Conservation (phyloP, 2,113 vertebrate genomes). For the Seriola quinqueradiata region DNA sequence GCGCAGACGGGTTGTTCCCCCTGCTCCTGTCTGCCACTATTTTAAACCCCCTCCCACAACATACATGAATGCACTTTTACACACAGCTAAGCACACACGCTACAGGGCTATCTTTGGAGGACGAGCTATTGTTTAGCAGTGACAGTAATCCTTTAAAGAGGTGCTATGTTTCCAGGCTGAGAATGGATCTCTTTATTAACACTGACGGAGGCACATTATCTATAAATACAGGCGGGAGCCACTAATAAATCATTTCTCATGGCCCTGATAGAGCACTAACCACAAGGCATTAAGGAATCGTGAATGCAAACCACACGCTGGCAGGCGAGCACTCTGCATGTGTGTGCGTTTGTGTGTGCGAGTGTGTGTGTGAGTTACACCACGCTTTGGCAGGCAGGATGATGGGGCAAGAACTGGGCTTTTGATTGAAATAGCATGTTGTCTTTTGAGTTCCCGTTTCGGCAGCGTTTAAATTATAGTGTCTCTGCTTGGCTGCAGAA, state of each 20-base stretch:
- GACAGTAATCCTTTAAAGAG: slow-evolving; percentile 81
- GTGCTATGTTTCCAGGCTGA: slow-evolving; percentile 67
- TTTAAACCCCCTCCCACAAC: slow-evolving; percentile 10
- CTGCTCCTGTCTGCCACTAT: slow-evolving; percentile 14
- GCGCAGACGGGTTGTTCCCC: slow-evolving; percentile 41
- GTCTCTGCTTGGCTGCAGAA: slow-evolving; percentile 71
- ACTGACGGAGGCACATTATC: slow-evolving; percentile 83
- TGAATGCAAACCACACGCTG: slow-evolving; percentile 80
- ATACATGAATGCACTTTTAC: slow-evolving; percentile 21
- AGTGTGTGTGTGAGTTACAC: slow-evolving; percentile 63
- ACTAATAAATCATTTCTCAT: slow-evolving; percentile 88
- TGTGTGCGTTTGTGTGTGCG: slow-evolving; percentile 22
- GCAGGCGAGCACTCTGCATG: slow-evolving; percentile 49
- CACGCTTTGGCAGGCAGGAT: slow-evolving; percentile 75
- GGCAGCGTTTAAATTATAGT: slow-evolving; percentile 83
- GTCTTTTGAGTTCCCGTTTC: slow-evolving; percentile 80
- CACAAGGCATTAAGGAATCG: slow-evolving; percentile 82
- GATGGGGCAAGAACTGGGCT: slow-evolving; percentile 73
- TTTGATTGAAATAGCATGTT: slow-evolving; percentile 87
- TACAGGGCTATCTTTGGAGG: slow-evolving; percentile 54
- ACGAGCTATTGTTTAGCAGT: slow-evolving; percentile 72
- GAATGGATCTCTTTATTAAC: slow-evolving; percentile 85
- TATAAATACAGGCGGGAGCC: slow-evolving; percentile 85
- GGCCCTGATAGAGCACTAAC: slow-evolving; percentile 82
- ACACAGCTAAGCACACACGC: slow-evolving; percentile 29